These are phyloP conservation scores for Dugesia japonica DNA, from an alignment of 2,888 invertebrate species.

Conservation along the genomic window DNA sequence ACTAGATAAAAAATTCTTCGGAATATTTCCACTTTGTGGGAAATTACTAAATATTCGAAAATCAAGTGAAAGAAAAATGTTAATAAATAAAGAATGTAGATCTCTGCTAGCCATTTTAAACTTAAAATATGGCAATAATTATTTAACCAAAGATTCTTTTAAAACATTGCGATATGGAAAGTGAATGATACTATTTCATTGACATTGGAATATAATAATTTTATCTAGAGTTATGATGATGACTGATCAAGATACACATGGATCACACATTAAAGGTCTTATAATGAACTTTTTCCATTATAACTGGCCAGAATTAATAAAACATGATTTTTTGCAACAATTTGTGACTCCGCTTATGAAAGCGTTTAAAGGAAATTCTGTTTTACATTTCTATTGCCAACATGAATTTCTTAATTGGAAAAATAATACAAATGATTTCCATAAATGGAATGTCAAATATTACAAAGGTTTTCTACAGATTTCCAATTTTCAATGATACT, in stretches of 20 bases:
- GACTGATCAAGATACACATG: constrained; percentile 90
- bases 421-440: constrained; percentile 67
- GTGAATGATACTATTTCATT: no score
- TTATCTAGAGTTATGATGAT: constrained; percentile 78
- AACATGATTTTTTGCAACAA: constrained; percentile 66
- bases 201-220: no score
- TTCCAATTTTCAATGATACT: no score
- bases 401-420: constrained; percentile 99
- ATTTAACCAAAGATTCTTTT: constrained; percentile 49
- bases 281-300: constrained; percentile 94
- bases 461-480: no score
- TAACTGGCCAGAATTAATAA: constrained; percentile 84
- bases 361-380: constrained; percentile 64
- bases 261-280: constrained; percentile 93
- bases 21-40: constrained; percentile 87
- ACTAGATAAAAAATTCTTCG: constrained; percentile 81
- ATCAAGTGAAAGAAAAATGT: constrained; percentile 73
- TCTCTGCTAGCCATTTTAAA: constrained; percentile 87
- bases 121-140: constrained; percentile 78
- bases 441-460: constrained; percentile 84
- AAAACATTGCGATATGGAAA: constrained; percentile 59
- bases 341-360: constrained; percentile 98
- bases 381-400: constrained; percentile 74
- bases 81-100: constrained; percentile 91
- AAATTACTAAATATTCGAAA: constrained; percentile 91